Evolutionary conservation across 2,888 invertebrate genomes (phyloP).

Genomic region (Ennomos fuscantarius): DNA sequence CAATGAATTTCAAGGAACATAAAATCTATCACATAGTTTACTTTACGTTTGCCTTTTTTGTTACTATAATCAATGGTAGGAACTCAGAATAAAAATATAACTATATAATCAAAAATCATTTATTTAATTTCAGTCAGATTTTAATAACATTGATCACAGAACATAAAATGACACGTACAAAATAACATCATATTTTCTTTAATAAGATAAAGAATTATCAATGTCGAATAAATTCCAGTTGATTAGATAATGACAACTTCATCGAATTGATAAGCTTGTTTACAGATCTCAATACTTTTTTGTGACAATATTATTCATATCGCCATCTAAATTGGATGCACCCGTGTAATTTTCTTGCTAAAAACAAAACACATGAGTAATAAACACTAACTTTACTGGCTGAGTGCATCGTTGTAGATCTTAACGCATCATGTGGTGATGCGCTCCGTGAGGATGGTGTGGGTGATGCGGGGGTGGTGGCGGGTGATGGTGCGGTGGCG

Average conservation of each 20-base stretch:
- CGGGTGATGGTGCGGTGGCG: constrained; percentile 35
- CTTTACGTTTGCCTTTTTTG: no score
- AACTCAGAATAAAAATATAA: no score
- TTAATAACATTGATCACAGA: constrained; percentile 2
- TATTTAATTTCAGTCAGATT: background rate
- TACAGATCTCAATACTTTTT: constrained; percentile 26
- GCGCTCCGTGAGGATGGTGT: constrained; percentile 30
- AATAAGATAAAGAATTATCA: constrained; percentile 4
- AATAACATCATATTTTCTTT: background rate
- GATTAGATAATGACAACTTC: constrained; percentile 25
- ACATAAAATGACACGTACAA: constrained; percentile 1
- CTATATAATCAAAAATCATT: background rate
- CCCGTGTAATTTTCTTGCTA: no score
- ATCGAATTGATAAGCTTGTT: constrained; percentile 22
- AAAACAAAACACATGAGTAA: no score
- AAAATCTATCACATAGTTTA: no score
- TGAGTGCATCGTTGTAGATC: no score
- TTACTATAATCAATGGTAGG: no score
- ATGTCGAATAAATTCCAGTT: constrained; percentile 14
- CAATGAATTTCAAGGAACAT: no score
- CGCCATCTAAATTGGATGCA: background rate
- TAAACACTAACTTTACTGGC: background rate
- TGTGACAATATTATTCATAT: constrained; percentile 1
- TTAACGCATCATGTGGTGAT: constrained; percentile 29
- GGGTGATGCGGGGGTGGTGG: constrained; percentile 37